A percentile compares a stretch with the other conserved stretches of the same genome.
Conservation (phyloP, 2,888 invertebrate species). For the Peribatodes rhomboidaria region DNA sequence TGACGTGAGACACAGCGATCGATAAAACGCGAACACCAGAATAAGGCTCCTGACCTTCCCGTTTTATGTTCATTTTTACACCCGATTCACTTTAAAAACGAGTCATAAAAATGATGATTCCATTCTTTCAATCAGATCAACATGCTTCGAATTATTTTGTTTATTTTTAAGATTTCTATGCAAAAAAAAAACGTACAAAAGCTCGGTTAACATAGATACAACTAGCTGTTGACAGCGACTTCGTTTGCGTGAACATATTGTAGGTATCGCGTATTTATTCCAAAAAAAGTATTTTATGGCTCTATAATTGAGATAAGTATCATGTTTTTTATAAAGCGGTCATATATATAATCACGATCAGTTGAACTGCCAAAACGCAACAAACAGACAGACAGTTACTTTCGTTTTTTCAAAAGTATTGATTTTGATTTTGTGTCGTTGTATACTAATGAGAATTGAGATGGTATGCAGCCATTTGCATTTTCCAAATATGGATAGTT, state of each 20-base stretch:
- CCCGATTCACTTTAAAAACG: slow-evolving; percentile 51
- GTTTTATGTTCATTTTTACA: slow-evolving; percentile 67
- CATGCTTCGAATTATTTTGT: slow-evolving; percentile 55
- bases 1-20: no score
- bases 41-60: slow-evolving; percentile 72
- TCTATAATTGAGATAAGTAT: no score
- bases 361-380: no score
- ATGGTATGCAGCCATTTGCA: background rate
- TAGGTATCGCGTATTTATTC: no score
- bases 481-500: background rate
- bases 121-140: slow-evolving; percentile 42
- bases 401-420: no score
- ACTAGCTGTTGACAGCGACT: no score
- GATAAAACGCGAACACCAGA: no score
- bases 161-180: background rate
- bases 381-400: no score
- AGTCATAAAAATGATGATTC: slow-evolving; percentile 60
- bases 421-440: background rate
- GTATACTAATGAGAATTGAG: background rate
- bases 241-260: no score
- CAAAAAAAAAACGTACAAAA: background rate
- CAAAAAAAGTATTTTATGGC: no score
- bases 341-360: no score
- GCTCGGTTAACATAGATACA: background rate
- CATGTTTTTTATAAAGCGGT: no score